These are phyloP conservation scores for Cyrtodaria siliqua DNA, from an alignment of 2,888 invertebrate species.

Conservation along the genomic window DNA sequence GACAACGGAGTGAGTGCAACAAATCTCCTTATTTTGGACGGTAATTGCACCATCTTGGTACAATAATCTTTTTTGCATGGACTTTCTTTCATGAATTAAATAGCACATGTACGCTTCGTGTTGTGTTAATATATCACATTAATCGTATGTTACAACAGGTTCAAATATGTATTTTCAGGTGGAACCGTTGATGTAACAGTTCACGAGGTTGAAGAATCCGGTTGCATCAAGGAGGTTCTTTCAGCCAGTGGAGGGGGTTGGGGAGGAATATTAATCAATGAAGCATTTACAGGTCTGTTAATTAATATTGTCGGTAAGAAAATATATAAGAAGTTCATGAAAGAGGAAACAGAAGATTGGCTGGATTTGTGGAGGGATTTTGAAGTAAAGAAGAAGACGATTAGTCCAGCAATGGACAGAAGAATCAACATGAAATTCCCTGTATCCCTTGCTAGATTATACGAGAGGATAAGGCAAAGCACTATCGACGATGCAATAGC, in stretches of 20 bases:
- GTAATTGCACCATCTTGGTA: too few species aligned
- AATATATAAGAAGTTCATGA: constrained; percentile 14
- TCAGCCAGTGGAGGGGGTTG: constrained; percentile 24
- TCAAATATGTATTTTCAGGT: constrained; percentile 3
- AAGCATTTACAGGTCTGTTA: constrained; percentile 17
- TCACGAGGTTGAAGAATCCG: constrained; percentile 2
- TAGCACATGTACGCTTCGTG: too few species aligned
- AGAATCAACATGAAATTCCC: constrained; percentile 20
- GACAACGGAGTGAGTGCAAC: too few species aligned
- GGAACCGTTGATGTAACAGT: constrained; percentile 22
- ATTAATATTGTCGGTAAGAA: constrained; percentile 6
- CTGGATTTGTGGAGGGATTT: constrained; percentile 28
- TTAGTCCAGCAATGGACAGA: not conserved
- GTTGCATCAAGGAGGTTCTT: constrained; percentile 5
- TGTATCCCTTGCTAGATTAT: constrained; percentile 4
- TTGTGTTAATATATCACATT: too few species aligned
- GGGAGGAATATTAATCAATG: constrained; percentile 22
- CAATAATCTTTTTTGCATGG: too few species aligned
- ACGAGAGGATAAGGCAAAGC: not conserved
- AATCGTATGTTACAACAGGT: too few species aligned
- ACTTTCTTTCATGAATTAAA: too few species aligned
- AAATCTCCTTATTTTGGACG: too few species aligned
- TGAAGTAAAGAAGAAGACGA: constrained; percentile 22
- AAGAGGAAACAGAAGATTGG: constrained; percentile 23
- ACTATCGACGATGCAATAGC: constrained; percentile 3